A percentile compares a stretch with the other conserved stretches of the same genome.
These are phyloP conservation scores for Buceros bicornis DNA, from an alignment of 2,797 vertebrate genomes.

Conservation along the genomic window DNA sequence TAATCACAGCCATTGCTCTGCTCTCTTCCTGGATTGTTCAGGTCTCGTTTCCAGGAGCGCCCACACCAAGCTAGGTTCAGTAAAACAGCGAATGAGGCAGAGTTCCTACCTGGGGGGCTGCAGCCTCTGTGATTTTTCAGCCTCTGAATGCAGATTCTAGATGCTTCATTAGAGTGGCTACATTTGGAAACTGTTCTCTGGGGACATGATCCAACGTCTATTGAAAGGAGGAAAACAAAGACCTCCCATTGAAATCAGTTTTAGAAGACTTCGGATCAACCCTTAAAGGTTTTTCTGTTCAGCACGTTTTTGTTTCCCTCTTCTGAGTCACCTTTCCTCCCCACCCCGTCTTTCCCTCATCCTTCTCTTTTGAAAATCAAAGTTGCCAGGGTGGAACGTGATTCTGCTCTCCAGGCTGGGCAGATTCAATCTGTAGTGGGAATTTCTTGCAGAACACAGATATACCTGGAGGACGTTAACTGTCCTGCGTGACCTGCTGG, in stretches of 20 bases:
- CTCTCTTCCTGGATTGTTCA: background rate
- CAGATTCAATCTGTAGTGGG: background rate
- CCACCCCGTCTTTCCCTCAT: background rate
- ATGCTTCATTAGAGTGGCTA: background rate
- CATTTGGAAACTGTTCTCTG: background rate
- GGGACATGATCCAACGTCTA: background rate
- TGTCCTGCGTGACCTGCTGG: background rate
- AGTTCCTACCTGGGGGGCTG: background rate
- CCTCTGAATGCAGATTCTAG: background rate
- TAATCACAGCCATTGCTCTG: rapidly evolving
- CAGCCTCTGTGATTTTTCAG: background rate
- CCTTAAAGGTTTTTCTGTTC: background rate
- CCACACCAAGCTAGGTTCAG: background rate
- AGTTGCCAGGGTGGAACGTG: rapidly evolving
- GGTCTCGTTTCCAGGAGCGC: background rate
- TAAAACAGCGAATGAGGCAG: background rate
- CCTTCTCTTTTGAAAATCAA: background rate
- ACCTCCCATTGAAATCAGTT: background rate
- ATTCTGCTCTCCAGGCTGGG: background rate
- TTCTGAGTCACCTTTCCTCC: background rate
- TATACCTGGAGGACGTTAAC: background rate
- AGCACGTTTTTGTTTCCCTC: background rate
- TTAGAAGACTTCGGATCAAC: background rate
- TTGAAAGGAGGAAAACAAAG: background rate
- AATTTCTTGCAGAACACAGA: background rate